Conservation (phyloP, 2,797 vertebrate genomes). For the Protonibea diacanthus region DNA sequence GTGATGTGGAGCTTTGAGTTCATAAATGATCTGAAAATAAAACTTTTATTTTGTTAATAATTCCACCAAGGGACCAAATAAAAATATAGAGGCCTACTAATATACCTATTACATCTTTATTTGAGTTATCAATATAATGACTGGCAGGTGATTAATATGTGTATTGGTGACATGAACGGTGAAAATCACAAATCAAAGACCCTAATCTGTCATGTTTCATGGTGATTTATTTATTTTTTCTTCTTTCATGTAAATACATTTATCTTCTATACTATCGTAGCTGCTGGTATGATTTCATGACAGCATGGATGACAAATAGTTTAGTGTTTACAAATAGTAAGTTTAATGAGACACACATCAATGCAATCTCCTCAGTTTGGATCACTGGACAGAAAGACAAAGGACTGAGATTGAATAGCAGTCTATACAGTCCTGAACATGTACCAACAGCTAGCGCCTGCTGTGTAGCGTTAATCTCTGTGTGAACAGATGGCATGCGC, state of each 20-base stretch:
- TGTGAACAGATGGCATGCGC: constrained; percentile 79
- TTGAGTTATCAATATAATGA: background rate
- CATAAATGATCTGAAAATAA: background rate
- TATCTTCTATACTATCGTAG: background rate
- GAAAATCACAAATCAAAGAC: background rate
- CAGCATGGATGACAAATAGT: background rate
- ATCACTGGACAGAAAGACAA: background rate
- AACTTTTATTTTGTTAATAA: background rate
- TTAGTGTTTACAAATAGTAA: constrained; percentile 4
- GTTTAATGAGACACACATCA: constrained; percentile 26
- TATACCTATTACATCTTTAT: background rate
- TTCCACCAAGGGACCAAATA: background rate
- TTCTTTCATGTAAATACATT: background rate
- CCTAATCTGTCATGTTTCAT: background rate
- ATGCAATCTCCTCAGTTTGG: background rate
- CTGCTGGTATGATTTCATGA: background rate
- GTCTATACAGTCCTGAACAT: constrained; percentile 24
- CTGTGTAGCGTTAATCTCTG: constrained; percentile 70
- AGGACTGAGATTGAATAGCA: constrained; percentile 1
- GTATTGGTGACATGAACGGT: background rate
- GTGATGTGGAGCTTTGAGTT: background rate
- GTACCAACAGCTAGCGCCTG: constrained; percentile 37
- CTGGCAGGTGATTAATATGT: background rate
- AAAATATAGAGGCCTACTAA: no score
- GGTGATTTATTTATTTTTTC: background rate